A percentile compares a stretch with the other conserved stretches of the same genome.
phyloP scores from a whole-genome alignment of 92 coral and sea anemone species.

The Diadumene lineata region DNA sequence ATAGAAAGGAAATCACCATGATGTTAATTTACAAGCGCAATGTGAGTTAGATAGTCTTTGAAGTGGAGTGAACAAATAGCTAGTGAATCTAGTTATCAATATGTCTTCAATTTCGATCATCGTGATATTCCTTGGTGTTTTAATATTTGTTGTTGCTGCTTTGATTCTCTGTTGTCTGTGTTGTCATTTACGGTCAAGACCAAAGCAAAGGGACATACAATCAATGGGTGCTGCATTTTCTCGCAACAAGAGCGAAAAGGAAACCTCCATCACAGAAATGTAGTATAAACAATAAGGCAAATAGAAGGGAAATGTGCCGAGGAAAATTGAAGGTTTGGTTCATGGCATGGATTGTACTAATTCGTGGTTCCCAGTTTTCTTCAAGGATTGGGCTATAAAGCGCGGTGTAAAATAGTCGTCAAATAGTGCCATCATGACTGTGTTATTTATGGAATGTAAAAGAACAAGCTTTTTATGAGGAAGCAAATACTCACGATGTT shows the following conservation, averaged over 20 bases:
- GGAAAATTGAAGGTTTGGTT: neutral
- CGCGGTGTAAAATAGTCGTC: too few species aligned
- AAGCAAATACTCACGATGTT: neutral
- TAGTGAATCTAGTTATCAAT: neutral
- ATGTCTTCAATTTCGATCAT: slow-evolving; percentile 88
- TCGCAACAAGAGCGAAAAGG: slow-evolving; percentile 78
- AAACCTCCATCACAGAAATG: slow-evolving; percentile 82
- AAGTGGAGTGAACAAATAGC: neutral
- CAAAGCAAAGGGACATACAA: slow-evolving; percentile 51
- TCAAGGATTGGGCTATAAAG: too few species aligned
- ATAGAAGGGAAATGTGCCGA: neutral
- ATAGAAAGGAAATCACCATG: neutral
- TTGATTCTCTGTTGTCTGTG: slow-evolving; percentile 86
- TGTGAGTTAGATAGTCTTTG: neutral
- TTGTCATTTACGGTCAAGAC: slow-evolving; percentile 80
- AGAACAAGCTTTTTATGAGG: neutral
- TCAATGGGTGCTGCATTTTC: slow-evolving; percentile 42
- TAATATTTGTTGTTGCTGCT: slow-evolving; percentile 88
- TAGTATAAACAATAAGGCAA: slow-evolving; percentile 3
- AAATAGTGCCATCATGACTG: neutral
- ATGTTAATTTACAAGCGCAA: slow-evolving; percentile 5
- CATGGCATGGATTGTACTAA: too few species aligned
- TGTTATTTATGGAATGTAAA: neutral
- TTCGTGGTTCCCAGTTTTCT: too few species aligned
- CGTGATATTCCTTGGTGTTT: slow-evolving; percentile 89